Evolutionary conservation across 2,797 vertebrate genomes (phyloP), one percentile per base, ranked within the genome.

Genomic region (Erpetoichthys calabaricus): DNA sequence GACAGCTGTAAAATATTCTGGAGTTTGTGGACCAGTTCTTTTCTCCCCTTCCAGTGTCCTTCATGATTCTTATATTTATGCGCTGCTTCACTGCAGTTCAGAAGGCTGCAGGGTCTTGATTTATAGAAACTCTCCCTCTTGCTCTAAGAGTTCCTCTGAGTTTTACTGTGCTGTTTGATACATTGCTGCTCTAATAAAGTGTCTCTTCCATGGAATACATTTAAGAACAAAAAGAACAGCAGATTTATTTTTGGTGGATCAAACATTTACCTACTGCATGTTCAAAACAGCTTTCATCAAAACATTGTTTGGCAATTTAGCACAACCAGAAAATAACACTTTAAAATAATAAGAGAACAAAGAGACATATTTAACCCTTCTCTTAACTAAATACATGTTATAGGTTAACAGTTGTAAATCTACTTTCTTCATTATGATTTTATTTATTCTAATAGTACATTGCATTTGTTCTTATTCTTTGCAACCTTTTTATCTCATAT

Each of bases 41-140:
- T 25, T 25, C 53, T 54, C 53, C 41, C 53, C 53, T 54, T 54
- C 41, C 42, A 42, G 44, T 42, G 53, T 42, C 53, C 53, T 54
- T 54, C 53, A 54, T 41, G 7, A 7, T 54, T 4, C 50, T 51
- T 9, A 42, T 42, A 54, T 54, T 54, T 54, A 54, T 54, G 53
- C 44, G 53, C 53, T 42, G 5, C 53, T 42, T 41, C 44, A 43
- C 41, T 41, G 5, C 41, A 54, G 44, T 42, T 42, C 53, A 54
- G 53, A 6, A 54, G 5, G 4, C 53, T 7, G 41, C 42, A 42
- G 5, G 8, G 53, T 42, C 41, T 43, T 54, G 53, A 54, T 43
- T 54, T 54, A 54, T 54, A 5, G 53, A 54, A 42, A 42, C 53
- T 43, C 53, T 54, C 4, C 41, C 41, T 54, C 53, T 54, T 42